phyloP scores from a whole-genome alignment of 2,113 vertebrate genomes.

The Silurus glanis region DNA sequence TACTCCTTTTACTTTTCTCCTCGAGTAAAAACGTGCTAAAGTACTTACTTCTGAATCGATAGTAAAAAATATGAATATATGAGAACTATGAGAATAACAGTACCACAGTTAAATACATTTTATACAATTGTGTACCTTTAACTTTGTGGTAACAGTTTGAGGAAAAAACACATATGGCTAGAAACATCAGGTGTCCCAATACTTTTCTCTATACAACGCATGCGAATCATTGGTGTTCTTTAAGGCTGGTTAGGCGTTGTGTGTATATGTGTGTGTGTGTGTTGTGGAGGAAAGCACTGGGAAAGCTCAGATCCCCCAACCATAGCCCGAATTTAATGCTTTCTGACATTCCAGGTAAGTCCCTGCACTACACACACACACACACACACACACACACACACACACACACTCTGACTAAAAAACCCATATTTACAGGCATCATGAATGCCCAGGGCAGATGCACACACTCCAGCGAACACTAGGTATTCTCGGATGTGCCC shows the following conservation, averaged over 20 bases:
- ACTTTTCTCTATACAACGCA: too few relatives aligned
- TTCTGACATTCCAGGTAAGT: constrained; percentile 48
- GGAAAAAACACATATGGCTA: too few relatives aligned
- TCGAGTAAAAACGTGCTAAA: too few relatives aligned
- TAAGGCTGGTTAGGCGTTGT: not conserved
- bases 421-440: not conserved
- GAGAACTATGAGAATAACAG: too few relatives aligned
- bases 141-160: too few relatives aligned
- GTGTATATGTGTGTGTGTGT: constrained; percentile 35
- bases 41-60: too few relatives aligned
- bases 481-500: not conserved
- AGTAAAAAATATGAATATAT: too few relatives aligned
- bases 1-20: too few relatives aligned
- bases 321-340: constrained; percentile 44
- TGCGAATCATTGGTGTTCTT: not conserved
- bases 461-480: constrained; percentile 6
- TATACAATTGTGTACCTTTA: too few relatives aligned
- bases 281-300: constrained; percentile 36
- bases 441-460: constrained; percentile 3
- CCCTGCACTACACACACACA: constrained; percentile 31
- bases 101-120: too few relatives aligned
- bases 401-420: constrained; percentile 19
- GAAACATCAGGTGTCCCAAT: too few relatives aligned
- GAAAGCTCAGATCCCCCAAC: constrained; percentile 41
- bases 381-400: constrained; percentile 30